phyloP scores from a whole-genome alignment of 2,888 invertebrate genomes.

The Dynastes tityus region DNA sequence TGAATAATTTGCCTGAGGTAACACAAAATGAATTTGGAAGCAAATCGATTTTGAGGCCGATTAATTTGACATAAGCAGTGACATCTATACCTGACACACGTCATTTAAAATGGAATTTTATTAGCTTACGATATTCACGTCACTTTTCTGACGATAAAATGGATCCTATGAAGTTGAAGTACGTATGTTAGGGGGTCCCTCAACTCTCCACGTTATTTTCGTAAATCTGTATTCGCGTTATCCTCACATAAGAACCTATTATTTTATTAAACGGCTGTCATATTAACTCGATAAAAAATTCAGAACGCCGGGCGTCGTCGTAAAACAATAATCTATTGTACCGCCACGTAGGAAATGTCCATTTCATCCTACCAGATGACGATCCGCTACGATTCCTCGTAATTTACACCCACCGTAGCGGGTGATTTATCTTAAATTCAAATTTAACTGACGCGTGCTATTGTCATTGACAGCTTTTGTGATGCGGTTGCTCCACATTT shows the following conservation, averaged over 20 bases:
- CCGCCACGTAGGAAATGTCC: constrained; percentile 8
- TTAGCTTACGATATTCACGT: too few species aligned
- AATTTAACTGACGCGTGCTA: constrained; percentile 40
- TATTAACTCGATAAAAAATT: constrained; percentile 11
- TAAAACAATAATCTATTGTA: constrained; percentile 31
- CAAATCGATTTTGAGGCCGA: too few species aligned
- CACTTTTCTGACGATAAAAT: too few species aligned
- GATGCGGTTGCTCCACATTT: neutral
- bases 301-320: neutral
- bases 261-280: neutral
- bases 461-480: constrained; percentile 46
- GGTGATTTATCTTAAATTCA: constrained; percentile 45
- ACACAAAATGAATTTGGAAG: too few species aligned
- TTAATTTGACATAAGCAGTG: too few species aligned
- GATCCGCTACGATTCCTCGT: constrained; percentile 25
- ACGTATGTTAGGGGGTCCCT: too few species aligned
- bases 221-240: too few species aligned
- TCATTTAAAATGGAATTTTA: too few species aligned
- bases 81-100: too few species aligned
- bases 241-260: neutral
- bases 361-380: constrained; percentile 17
- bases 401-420: constrained; percentile 34
- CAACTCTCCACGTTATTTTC: too few species aligned
- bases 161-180: too few species aligned
- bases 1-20: too few species aligned